These are phyloP conservation scores for Mus caroli DNA, from an alignment of 2,797 vertebrate species.

Conservation along the genomic window DNA sequence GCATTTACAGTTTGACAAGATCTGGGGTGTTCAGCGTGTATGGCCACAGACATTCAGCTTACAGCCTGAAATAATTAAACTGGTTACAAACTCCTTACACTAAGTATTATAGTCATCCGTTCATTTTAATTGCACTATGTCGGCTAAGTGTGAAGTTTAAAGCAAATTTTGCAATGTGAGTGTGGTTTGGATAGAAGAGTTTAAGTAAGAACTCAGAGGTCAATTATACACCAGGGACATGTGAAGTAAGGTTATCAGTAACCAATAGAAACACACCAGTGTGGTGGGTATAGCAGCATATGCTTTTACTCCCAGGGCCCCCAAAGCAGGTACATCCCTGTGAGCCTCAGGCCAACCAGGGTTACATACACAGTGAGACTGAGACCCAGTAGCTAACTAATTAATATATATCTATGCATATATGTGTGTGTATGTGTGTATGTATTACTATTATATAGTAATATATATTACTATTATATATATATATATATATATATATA, in stretches of 20 bases:
- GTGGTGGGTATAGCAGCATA: neutral
- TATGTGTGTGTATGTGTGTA: too few species aligned
- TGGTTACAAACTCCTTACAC: slow-evolving; percentile 29
- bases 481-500: neutral
- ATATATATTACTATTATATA: neutral
- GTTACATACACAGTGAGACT: neutral
- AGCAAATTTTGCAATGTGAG: neutral
- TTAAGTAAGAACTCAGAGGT: slow-evolving; percentile 17
- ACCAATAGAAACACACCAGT: neutral
- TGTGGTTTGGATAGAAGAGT: neutral
- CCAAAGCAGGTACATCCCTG: neutral
- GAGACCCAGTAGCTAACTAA: neutral
- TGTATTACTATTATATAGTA: too few species aligned
- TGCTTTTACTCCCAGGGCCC: neutral
- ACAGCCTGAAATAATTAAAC: neutral
- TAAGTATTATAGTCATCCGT: neutral
- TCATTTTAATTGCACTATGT: slow-evolving; percentile 28
- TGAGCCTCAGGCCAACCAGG: neutral
- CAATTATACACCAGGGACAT: neutral
- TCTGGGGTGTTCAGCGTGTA: too few species aligned
- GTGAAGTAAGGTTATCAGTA: neutral
- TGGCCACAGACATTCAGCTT: slow-evolving; percentile 12
- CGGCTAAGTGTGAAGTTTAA: slow-evolving; percentile 13
- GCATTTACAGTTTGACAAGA: neutral
- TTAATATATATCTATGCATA: too few species aligned